Evolutionary conservation across 2,888 invertebrate genomes (phyloP).

Genomic region (Pachycephus smyrnensis): DNA sequence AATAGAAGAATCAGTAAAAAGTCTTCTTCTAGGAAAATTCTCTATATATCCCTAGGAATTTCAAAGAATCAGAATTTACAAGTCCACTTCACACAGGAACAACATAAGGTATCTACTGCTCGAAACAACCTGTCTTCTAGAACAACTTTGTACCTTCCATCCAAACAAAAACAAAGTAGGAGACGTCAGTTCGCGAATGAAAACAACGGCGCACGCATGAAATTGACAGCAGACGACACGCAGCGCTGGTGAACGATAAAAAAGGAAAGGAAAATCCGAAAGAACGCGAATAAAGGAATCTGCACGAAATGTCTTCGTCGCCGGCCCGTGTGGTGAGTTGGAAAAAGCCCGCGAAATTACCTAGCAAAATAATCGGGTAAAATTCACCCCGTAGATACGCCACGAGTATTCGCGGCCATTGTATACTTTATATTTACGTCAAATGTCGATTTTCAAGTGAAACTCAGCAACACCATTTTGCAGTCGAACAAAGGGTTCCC

Average conservation of each 20-base stretch:
- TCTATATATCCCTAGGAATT: not conserved
- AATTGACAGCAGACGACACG: not conserved
- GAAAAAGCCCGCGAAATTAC: not conserved
- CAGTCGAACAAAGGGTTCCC: not conserved
- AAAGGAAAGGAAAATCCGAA: not conserved
- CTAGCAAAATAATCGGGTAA: not conserved
- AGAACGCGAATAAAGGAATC: not conserved
- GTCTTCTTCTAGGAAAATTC: not conserved
- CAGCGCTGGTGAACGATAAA: not conserved
- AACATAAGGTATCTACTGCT: not conserved
- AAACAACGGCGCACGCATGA: not conserved
- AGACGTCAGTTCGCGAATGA: not conserved
- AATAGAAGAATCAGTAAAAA: not conserved
- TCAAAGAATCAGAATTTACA: not conserved
- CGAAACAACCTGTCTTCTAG: not conserved
- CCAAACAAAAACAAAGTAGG: not conserved
- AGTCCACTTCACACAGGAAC: not conserved
- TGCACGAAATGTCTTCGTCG: not conserved
- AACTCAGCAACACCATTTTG: not conserved
- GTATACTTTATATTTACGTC: not conserved
- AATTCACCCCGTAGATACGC: not conserved
- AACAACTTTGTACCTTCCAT: not conserved
- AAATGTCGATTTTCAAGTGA: not conserved
- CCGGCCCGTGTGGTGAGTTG: not conserved
- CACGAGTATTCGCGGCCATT: not conserved